Evolutionary conservation across 2,888 invertebrate species (phyloP).

Genomic region (Sminthurinus aureus): DNA sequence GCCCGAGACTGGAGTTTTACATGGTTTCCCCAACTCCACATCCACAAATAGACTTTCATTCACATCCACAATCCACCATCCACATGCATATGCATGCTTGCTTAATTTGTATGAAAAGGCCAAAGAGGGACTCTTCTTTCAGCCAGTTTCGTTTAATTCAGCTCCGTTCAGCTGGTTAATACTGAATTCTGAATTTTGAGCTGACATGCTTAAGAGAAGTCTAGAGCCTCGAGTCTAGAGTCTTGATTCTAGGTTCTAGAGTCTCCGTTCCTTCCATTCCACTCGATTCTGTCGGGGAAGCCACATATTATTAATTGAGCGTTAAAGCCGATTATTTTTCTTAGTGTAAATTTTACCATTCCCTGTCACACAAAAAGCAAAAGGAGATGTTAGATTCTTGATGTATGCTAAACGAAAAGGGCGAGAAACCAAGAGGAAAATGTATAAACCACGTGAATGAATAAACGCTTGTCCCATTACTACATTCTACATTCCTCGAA

Average conservation of each 20-base stretch:
- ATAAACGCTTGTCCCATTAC: no score
- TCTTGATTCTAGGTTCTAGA: no score
- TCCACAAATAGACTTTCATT: background rate
- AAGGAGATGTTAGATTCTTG: background rate
- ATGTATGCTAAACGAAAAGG: background rate
- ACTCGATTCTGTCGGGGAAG: slow-evolving; percentile 17
- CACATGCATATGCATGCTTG: background rate
- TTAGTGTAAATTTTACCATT: slow-evolving; percentile 37
- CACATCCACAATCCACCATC: background rate
- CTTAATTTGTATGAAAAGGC: background rate
- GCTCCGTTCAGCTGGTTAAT: no score
- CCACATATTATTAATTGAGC: slow-evolving; percentile 53
- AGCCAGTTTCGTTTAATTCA: no score
- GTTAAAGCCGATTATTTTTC: slow-evolving; percentile 50
- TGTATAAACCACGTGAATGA: background rate
- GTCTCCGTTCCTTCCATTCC: no score
- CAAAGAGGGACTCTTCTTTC: no score
- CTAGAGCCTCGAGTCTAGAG: no score
- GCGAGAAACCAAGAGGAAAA: background rate
- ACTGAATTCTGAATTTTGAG: background rate
- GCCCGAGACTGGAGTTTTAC: background rate
- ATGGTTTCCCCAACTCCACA: background rate
- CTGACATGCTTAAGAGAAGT: background rate
- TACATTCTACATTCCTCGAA: no score
- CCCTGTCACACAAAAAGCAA: background rate